Base-by-base conservation (phyloP, 1,140 invertebrate species). In the Halotydeus destructor region DNA sequence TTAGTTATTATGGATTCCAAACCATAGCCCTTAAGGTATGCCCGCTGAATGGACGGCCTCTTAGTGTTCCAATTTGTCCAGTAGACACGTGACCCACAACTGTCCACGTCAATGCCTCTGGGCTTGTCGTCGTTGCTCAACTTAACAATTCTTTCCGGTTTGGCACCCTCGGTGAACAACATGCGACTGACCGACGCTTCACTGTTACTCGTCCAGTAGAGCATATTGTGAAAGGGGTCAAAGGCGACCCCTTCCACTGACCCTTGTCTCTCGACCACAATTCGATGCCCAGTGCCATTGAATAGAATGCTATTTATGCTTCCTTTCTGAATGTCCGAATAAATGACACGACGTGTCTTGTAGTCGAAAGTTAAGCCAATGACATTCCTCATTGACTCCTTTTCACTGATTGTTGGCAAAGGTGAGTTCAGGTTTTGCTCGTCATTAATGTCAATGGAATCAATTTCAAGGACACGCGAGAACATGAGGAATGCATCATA, bases 121-220 rank as follows among this genome's bases (percentile, higher is more conserved):
- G 78, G 79, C 53, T 79, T 78, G 55, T 86, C 82, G 26, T 71
- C 69, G 3, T 56, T 45, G 8, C 64, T 57, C 32, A 86, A 58
- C 47, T 69, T 69, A 3, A 86, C 57, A 21, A 86, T 67, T 33
- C 67, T 69, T 50, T 70, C 61, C 14, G 40, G 22, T 32, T 24
- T 34, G 16, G n/a, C 14, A 12, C n/a, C 28, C 28, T 24, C 28
- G 23, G 6, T 35, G 5, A 18, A 56, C 41, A 70, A 52, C 23
- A 75, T 60, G 46, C 69, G 63, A 42, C 69, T 72, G 23, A 85
- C 75, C 3, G 75, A 72, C 0, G 76, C 72, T 55, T 78, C 72
- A 52, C 71, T 76, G 54, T 76, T 78, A 50, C 78, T 80, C 2
- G 83, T 86, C 77, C 78, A 88, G 58, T 81, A 86, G 0, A 86